phyloP scores from a whole-genome alignment of 1,140 invertebrate species.

The Danaus plexippus region DNA sequence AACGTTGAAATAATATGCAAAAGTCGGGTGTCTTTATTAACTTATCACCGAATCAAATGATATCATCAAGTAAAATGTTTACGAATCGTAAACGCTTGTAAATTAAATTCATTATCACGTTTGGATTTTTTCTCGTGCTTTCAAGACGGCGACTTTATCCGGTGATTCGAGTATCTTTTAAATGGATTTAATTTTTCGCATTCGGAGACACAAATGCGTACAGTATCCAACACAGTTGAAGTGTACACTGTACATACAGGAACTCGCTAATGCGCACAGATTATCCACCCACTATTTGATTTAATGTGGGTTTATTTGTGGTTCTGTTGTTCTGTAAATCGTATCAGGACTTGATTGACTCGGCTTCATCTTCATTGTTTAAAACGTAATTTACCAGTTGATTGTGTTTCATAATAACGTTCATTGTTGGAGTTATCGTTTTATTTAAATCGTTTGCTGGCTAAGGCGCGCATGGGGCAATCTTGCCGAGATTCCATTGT shows the following conservation, averaged over 20 bases:
- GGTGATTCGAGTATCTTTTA: constrained; percentile 11
- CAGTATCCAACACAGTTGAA: too few relatives aligned
- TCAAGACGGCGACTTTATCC: constrained; percentile 21
- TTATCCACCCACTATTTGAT: constrained; percentile 19
- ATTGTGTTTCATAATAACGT: constrained; percentile 11
- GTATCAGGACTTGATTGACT: constrained; percentile 11
- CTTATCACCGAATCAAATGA: constrained; percentile 8
- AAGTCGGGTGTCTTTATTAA: constrained; percentile 1
- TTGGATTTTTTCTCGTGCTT: constrained; percentile 16
- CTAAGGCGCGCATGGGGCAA: constrained; percentile 17
- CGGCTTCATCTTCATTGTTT: constrained; percentile 8
- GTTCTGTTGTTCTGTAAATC: constrained; percentile 17
- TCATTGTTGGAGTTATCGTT: constrained; percentile 20
- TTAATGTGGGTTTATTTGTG: constrained; percentile 19
- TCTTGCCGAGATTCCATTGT: constrained; percentile 37
- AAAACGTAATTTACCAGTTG: constrained; percentile 11
- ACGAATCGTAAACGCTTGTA: constrained; percentile 19
- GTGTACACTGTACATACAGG: constrained; percentile 5
- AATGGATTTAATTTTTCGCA: background rate
- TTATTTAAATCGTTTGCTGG: constrained; percentile 16
- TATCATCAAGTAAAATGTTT: background rate
- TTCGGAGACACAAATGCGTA: too few relatives aligned
- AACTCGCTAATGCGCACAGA: constrained; percentile 23
- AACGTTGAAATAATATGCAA: too few relatives aligned
- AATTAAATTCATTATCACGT: constrained; percentile 18